These are phyloP conservation scores for Bovichtus variegatus DNA, from an alignment of 2,797 vertebrate species.

Conservation along the genomic window DNA sequence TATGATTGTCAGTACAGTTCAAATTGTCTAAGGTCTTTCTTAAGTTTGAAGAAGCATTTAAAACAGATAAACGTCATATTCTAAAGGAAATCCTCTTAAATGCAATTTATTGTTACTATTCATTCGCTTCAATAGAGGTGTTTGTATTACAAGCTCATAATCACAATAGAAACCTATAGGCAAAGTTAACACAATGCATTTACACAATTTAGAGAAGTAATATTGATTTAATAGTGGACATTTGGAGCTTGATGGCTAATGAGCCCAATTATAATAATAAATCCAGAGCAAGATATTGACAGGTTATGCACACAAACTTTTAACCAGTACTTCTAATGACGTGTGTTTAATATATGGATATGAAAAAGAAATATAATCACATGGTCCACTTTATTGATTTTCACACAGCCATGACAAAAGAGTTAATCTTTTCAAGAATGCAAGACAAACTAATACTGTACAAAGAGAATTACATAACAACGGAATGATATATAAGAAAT, in stretches of 20 bases:
- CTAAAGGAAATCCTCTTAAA: background rate
- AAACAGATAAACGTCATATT: background rate
- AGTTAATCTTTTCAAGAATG: constrained; percentile 46
- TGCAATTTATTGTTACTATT: background rate
- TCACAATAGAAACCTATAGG: background rate
- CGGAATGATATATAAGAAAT: constrained; percentile 9
- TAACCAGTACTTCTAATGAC: background rate
- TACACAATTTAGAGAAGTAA: background rate
- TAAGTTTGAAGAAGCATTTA: background rate
- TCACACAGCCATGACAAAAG: constrained; percentile 62
- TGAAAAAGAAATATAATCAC: constrained; percentile 32
- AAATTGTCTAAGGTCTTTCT: background rate
- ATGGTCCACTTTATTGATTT: constrained; percentile 82
- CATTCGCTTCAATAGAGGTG: background rate
- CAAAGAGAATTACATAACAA: constrained; percentile 22
- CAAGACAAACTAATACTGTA: constrained; percentile 30
- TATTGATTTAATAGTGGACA: background rate
- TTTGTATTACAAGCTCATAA: background rate
- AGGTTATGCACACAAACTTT: too few species aligned
- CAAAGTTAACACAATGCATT: background rate
- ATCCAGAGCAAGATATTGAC: background rate
- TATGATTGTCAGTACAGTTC: background rate
- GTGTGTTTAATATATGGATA: background rate
- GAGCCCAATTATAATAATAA: constrained; percentile 1
- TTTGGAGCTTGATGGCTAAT: background rate